Evolutionary conservation across 2,113 vertebrate species (phyloP).

Genomic region (Salvelinus fontinalis): DNA sequence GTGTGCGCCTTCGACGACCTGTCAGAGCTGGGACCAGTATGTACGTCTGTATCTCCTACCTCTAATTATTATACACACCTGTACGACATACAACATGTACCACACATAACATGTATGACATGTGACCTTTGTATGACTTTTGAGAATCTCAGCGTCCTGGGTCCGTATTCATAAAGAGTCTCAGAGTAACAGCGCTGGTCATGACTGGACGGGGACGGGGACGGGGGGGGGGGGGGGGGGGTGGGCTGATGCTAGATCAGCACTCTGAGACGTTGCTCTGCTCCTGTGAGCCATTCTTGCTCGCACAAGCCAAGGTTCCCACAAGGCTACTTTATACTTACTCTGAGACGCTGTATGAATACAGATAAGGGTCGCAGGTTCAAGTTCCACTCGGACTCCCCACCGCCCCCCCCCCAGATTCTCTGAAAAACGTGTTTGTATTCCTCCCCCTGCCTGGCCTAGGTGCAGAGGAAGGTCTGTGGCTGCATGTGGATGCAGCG

Average conservation of each 20-base stretch:
- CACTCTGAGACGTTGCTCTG: no score
- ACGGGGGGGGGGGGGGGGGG: no score
- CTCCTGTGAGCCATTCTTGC: no score
- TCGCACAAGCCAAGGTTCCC: no score
- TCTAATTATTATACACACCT: not conserved
- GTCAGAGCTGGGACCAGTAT: constrained; percentile 88
- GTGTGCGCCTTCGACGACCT: constrained; percentile 93
- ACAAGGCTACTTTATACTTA: no score
- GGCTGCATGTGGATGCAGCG: constrained; percentile 94
- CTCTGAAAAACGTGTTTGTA: no score
- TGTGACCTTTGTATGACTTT: not conserved
- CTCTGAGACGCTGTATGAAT: not conserved
- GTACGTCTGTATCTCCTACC: constrained; percentile 71
- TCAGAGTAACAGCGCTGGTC: no score
- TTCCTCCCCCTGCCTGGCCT: constrained; percentile 1
- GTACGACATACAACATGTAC: not conserved
- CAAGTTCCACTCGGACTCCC: no score
- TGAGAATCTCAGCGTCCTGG: not conserved
- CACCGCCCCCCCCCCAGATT: no score
- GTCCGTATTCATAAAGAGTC: no score
- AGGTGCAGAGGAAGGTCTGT: constrained; percentile 87
- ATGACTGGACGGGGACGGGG: no score
- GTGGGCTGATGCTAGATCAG: no score
- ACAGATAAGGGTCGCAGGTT: not conserved
- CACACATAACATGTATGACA: not conserved